Conservation (phyloP, 1,140 invertebrate genomes). For the Caenorhabditis latens region DNA sequence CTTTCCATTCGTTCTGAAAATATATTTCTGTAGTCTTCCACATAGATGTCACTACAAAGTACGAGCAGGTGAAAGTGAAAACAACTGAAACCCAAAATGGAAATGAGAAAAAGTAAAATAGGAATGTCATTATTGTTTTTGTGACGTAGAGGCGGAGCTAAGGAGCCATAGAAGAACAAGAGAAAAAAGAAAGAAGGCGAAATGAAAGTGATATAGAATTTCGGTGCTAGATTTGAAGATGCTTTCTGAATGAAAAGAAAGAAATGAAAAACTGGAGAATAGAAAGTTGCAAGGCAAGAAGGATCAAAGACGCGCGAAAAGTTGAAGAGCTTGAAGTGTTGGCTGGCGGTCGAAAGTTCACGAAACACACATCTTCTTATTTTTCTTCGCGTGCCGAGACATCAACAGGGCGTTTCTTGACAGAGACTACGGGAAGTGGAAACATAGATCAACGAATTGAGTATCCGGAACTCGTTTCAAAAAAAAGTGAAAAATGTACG, state of each 20-base stretch:
- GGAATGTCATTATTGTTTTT: background rate
- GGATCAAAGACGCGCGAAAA: slow-evolving; percentile 5
- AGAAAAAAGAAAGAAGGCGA: background rate
- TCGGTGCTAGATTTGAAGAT: background rate
- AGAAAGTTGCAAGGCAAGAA: background rate
- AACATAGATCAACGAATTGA: slow-evolving; percentile 31
- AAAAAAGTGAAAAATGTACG: background rate
- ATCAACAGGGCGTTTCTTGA: background rate
- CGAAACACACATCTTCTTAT: slow-evolving; percentile 32
- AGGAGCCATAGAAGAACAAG: background rate
- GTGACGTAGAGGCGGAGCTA: slow-evolving; percentile 1
- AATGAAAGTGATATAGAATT: slow-evolving; percentile 40
- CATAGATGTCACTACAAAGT: background rate
- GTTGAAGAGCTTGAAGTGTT: slow-evolving; percentile 44
- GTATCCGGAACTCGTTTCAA: slow-evolving; percentile 5
- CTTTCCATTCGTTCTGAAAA: slow-evolving; percentile 46
- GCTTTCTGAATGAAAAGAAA: background rate
- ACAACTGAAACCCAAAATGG: background rate
- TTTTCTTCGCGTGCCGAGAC: background rate
- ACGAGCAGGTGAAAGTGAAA: slow-evolving; percentile 8
- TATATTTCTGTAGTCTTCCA: background rate
- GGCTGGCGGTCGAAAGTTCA: slow-evolving; percentile 22
- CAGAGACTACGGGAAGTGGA: background rate
- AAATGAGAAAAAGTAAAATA: background rate
- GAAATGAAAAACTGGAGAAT: slow-evolving; percentile 1